A percentile compares a stretch with the other conserved stretches of the same genome.
Evolutionary conservation across 2,113 vertebrate species (phyloP).

Genomic region (Callospermophilus lateralis): DNA sequence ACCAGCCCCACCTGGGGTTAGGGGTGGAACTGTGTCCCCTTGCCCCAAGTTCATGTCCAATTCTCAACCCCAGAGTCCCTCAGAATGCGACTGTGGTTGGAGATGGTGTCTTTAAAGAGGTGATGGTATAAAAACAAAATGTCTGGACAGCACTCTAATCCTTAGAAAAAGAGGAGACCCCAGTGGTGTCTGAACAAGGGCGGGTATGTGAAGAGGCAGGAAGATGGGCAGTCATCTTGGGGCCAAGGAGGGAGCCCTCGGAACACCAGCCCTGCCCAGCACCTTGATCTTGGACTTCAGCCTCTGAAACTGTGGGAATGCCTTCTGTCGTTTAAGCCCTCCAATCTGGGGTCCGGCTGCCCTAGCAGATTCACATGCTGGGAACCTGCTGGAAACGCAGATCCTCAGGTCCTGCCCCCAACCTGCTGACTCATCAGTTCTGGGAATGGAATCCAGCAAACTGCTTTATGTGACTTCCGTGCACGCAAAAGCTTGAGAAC

Average conservation of each 20-base stretch:
- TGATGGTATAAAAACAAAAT: not conserved
- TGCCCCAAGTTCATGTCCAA: not conserved
- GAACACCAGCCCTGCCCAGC: fast-evolving
- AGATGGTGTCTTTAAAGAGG: not conserved
- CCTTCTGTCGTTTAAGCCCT: not conserved
- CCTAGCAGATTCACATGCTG: not conserved
- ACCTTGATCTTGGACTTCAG: not conserved
- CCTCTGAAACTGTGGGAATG: not conserved
- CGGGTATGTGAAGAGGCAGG: fast-evolving
- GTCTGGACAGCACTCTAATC: not conserved
- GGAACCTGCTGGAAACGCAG: not conserved
- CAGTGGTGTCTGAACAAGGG: too few species aligned
- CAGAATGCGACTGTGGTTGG: not conserved
- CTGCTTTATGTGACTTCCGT: not conserved
- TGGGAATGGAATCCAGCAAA: not conserved
- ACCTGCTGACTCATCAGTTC: not conserved
- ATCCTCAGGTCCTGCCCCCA: not conserved
- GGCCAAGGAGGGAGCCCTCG: not conserved
- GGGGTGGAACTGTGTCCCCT: too few species aligned
- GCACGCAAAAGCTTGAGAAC: not conserved
- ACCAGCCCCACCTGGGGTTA: not conserved
- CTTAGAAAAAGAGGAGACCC: not conserved
- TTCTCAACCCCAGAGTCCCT: not conserved
- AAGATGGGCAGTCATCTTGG: not conserved
- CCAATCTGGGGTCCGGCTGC: not conserved